Base-by-base conservation (phyloP, 2,113 vertebrate species). In the Sitta europaea region DNA sequence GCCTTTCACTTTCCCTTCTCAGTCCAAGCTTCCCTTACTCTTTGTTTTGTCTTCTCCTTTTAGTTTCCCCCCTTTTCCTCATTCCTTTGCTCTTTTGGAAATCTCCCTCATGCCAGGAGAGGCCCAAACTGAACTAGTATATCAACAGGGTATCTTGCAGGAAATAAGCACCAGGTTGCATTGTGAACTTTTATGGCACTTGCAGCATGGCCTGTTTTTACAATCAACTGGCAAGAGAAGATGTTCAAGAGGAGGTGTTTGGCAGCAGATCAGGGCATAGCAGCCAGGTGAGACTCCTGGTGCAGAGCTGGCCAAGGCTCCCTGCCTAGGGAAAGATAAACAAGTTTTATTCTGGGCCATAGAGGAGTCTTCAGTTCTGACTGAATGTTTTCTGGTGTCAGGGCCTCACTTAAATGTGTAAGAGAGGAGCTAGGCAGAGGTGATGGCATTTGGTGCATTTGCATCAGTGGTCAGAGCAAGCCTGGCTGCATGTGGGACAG, bases 211-310 rank as follows among this genome's bases (percentile, higher is more conserved):
- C 5, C 40, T 71, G 3, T 11, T 86, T 80, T 80, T 42, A 65
- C 11, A 42, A 35, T 42, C 29, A 75, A 4, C 33, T 78, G 19
- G 35, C 0, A 0, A 25, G 67, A 62, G 9, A 48, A 65, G 40
- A 24, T n/a, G 28, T 51, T 59, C n/a, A 75, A 78, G 53, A 90
- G 13, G 17, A 65, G 6, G 5, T 45, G 17, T 19, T 68, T 0
- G 0, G 31, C 36, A 72, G 47, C 33, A 75, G 8, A 20, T 47
- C 40, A 63, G 38, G 50, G 18, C 33, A 17, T 5, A 65, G 51
- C 29, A 79, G 33, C 2, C 2, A 14, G 17, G 9, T 76, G 36
- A 86, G 51, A 68, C 0, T 6, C 15, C 31, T 35, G 12, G 5
- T 79, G n/a, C 2, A 22, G 19, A 82, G 6, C 24, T 17, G 21